Conservation (phyloP, 2,888 invertebrate genomes). For the Subacronicta megacephala region DNA sequence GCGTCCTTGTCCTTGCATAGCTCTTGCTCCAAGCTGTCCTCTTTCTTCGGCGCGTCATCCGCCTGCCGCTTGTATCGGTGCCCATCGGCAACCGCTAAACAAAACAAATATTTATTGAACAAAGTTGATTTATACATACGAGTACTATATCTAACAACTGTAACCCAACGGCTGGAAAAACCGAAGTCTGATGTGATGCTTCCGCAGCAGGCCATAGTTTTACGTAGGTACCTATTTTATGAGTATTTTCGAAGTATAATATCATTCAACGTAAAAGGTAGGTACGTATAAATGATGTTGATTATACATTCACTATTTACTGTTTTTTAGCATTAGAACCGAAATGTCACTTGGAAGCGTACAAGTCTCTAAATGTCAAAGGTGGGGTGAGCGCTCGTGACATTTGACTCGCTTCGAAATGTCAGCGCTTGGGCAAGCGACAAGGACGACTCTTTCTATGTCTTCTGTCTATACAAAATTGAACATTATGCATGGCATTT, state of each 20-base stretch:
- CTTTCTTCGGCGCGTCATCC: conserved; percentile 92
- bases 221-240: conserved; percentile 2
- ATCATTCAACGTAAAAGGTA: conserved; percentile 24
- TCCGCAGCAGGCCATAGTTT: conserved; percentile 5
- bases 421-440: conserved; percentile 87
- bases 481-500: conserved; percentile 86
- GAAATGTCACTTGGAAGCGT: conserved; percentile 79
- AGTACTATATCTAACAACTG: not conserved
- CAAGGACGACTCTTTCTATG: conserved; percentile 89
- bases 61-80: conserved; percentile 92
- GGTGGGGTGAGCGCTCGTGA: conserved; percentile 85
- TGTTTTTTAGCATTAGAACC: conserved; percentile 70
- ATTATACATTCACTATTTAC: conserved; percentile 54
- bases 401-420: conserved; percentile 87
- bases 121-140: conserved; percentile 1
- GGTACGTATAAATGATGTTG: conserved; percentile 27
- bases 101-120: conserved; percentile 50
- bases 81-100: conserved; percentile 81
- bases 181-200: not conserved
- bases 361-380: conserved; percentile 78
- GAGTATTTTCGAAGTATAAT: conserved; percentile 5
- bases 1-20: conserved; percentile 98
- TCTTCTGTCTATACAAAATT: conserved; percentile 79
- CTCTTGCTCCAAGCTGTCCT: conserved; percentile 96
- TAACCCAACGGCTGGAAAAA: conserved; percentile 2